Conservation (phyloP, 2,113 vertebrate species). For the Plectropomus leopardus region DNA sequence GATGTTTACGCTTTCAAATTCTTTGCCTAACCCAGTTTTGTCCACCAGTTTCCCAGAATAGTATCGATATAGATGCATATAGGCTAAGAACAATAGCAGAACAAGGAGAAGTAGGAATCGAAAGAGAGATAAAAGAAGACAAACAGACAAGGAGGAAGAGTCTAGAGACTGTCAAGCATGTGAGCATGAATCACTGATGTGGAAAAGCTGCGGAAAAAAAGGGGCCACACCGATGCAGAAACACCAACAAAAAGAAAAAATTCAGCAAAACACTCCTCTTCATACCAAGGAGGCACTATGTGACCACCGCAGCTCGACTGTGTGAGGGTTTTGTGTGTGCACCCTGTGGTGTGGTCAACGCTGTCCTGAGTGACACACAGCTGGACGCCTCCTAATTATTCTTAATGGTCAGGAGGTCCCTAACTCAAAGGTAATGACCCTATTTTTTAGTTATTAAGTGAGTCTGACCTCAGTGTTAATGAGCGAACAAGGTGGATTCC, state of each 20-base stretch:
- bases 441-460: not conserved
- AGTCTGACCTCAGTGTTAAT: slow-evolving; percentile 43
- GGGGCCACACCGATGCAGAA: slow-evolving; percentile 28
- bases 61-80: not conserved
- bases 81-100: not conserved
- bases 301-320: not conserved
- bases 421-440: slow-evolving; percentile 35
- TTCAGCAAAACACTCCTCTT: not conserved
- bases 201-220: slow-evolving; percentile 48
- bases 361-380: slow-evolving; percentile 2
- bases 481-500: slow-evolving; percentile 38
- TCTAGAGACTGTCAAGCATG: slow-evolving; percentile 17
- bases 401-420: slow-evolving; percentile 31
- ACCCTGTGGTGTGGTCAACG: slow-evolving; percentile 22
- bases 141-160: not conserved
- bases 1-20: not conserved
- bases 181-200: slow-evolving; percentile 56
- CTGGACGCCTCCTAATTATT: slow-evolving; percentile 52
- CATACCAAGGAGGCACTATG: slow-evolving; percentile 6
- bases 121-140: not conserved
- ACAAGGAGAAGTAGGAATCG: not conserved
- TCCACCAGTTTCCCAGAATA: not conserved
- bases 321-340: slow-evolving; percentile 4
- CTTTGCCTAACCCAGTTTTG: not conserved
- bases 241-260: slow-evolving; percentile 11